Conservation (phyloP, 2,797 vertebrate species). For the Poecile montanus region DNA sequence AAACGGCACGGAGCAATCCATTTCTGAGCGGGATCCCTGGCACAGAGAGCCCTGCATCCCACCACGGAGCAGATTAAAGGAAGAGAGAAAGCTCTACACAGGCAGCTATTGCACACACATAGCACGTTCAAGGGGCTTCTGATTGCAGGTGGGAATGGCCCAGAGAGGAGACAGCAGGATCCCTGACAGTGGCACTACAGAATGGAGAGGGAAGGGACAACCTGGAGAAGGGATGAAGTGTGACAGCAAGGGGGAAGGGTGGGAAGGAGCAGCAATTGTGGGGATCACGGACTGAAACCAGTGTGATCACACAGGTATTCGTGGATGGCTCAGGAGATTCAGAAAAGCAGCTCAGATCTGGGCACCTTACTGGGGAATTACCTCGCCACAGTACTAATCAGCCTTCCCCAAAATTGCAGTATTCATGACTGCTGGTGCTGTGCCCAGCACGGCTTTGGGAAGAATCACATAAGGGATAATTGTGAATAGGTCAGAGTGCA, state of each 20-base stretch:
- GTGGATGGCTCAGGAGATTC: neutral
- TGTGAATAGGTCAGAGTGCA: neutral
- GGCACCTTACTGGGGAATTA: neutral
- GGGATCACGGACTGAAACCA: neutral
- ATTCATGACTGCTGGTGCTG: neutral
- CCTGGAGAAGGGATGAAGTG: neutral
- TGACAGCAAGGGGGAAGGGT: neutral
- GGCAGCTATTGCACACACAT: neutral
- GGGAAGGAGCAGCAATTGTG: neutral
- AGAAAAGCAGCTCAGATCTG: neutral
- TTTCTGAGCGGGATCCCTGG: neutral
- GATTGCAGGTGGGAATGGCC: neutral
- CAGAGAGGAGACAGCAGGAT: neutral
- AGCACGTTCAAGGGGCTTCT: neutral
- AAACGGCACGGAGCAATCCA: neutral
- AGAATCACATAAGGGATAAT: neutral
- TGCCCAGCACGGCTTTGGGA: neutral
- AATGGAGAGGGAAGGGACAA: neutral
- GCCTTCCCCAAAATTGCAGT: neutral
- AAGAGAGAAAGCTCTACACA: neutral
- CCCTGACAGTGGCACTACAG: neutral
- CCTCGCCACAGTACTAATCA: neutral
- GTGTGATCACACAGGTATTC: neutral
- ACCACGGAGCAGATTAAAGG: neutral
- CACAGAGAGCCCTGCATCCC: neutral